Evolutionary conservation across 2,113 vertebrate genomes (phyloP).

Genomic region (Crocuta crocuta): DNA sequence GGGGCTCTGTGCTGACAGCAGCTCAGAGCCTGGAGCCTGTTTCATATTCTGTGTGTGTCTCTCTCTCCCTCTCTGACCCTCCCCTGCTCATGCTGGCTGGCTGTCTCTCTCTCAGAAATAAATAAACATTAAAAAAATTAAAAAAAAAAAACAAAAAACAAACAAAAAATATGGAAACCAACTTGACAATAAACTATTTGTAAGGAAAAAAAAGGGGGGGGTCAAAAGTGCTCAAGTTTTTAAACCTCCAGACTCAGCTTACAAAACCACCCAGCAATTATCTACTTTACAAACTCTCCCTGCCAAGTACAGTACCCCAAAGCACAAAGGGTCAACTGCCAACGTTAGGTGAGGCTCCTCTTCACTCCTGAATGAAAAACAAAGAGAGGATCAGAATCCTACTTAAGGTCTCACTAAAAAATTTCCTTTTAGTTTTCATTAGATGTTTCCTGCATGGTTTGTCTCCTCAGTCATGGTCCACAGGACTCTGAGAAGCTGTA

Average conservation of each 20-base stretch:
- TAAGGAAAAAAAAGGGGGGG: too few relatives aligned
- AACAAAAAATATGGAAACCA: too few relatives aligned
- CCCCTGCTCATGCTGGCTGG: too few relatives aligned
- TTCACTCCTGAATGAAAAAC: slow-evolving; percentile 58
- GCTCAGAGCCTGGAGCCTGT: too few relatives aligned
- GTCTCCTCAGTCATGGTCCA: slow-evolving; percentile 87
- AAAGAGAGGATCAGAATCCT: not conserved
- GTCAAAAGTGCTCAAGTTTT: not conserved
- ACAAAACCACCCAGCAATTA: not conserved
- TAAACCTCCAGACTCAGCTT: not conserved
- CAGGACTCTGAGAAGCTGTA: slow-evolving; percentile 89
- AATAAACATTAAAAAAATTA: too few relatives aligned
- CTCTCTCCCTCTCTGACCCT: too few relatives aligned
- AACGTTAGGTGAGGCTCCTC: not conserved
- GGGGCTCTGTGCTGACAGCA: too few relatives aligned
- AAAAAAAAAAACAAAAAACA: too few relatives aligned
- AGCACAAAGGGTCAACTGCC: not conserved
- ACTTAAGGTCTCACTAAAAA: not conserved
- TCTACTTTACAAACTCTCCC: not conserved
- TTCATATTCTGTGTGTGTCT: too few relatives aligned
- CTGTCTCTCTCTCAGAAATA: too few relatives aligned
- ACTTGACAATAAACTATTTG: too few relatives aligned
- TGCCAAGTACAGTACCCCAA: not conserved
- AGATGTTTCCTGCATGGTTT: slow-evolving; percentile 89
- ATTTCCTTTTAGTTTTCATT: not conserved